These are phyloP conservation scores for Barnardius zonarius DNA, from an alignment of 2,113 vertebrate genomes.

Conservation along the genomic window DNA sequence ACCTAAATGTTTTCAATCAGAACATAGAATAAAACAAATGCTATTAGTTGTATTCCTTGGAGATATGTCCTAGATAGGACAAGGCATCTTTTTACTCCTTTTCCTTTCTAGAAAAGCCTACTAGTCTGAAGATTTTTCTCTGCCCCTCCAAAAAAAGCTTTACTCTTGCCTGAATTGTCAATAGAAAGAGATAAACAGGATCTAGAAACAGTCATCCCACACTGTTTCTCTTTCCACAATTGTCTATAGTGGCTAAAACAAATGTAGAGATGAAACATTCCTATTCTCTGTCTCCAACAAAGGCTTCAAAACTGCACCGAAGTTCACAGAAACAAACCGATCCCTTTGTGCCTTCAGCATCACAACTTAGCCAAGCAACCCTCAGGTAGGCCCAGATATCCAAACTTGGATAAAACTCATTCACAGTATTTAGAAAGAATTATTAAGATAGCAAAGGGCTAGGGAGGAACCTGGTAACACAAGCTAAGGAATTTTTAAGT, in stretches of 20 bases:
- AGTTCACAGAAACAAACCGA: background rate
- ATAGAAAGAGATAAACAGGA: background rate
- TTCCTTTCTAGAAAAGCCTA: constrained; percentile 15
- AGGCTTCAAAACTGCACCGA: background rate
- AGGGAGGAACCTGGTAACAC: background rate
- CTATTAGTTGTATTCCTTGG: background rate
- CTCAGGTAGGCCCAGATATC: background rate
- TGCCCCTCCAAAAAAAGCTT: background rate
- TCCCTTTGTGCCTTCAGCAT: background rate
- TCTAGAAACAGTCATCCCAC: background rate
- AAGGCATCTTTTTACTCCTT: background rate
- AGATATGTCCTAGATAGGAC: background rate
- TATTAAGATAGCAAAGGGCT: background rate
- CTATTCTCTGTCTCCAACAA: background rate
- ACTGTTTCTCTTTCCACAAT: background rate
- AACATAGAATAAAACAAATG: background rate
- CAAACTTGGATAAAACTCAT: background rate
- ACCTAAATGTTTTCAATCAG: background rate
- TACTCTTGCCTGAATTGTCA: background rate
- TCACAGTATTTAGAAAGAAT: background rate
- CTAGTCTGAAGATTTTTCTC: background rate
- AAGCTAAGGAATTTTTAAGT: background rate
- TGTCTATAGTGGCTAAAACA: background rate
- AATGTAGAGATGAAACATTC: background rate
- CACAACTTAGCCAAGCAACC: background rate